Evolutionary conservation across 2,888 invertebrate species (phyloP), one percentile per base, ranked within the genome.

Genomic region (Ectemnius lituratus): DNA sequence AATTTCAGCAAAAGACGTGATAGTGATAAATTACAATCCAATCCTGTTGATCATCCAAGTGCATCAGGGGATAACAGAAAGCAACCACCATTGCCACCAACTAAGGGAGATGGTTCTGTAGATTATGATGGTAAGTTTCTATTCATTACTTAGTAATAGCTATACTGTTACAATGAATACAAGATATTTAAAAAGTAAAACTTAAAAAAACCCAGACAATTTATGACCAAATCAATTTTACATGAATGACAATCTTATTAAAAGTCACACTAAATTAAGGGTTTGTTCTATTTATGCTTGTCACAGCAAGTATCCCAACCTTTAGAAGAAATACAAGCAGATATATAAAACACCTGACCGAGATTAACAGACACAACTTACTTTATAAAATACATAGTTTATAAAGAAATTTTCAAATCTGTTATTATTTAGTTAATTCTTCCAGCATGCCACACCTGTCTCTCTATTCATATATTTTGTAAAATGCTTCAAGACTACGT

Each of bases 61-160:
- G 77, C 64, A 58, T 62, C 70, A n/a, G 79, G 61, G 13, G 90
- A 90, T 73, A 86, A 70, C 76, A 88, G 88, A 64, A 89, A 88
- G 70, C 87, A 86, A 59, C 87, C 89, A 37, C 88, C 88, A 69
- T 92, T 92, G 81, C 93, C 92, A 83, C 93, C 94, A 59, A 91
- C 92, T 66, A 93, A 93, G 66, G 93, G 93, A 59, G 95, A 95
- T 86, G 96, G 95, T 71, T 94, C 94, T 76, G 93, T 96, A 81
- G 96, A 96, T 91, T 96, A 96, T 88, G 96, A 96, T 91, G 95
- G 95, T 95, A 63, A 82, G 84, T 73, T 37, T n/a, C 18, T 63
- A 14, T 52, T 52, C n/a, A 16, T 52, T 14, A 52, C 8, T 52
- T 37, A 37, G 37, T 37, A 1, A 37, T 6, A 37, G 37, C 11